Percentiles rank a stretch among this genome's conserved stretches.
These are phyloP conservation scores for Dasyurus viverrinus DNA, from an alignment of 2,113 vertebrate genomes.

Conservation along the genomic window DNA sequence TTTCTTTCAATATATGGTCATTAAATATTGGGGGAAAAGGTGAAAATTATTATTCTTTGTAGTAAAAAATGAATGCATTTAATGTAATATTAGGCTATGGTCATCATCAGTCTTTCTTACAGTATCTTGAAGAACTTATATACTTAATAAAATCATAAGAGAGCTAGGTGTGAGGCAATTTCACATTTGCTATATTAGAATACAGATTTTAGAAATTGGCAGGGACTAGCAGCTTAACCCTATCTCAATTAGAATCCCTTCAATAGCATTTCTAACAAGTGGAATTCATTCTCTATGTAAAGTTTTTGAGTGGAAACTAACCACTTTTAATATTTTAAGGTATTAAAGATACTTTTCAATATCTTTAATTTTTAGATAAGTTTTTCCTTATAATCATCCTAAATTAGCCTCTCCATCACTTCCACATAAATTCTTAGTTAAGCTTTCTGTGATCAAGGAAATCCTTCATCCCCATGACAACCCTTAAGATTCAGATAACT, in stretches of 20 bases:
- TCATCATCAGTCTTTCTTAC: not conserved
- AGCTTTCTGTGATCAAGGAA: not conserved
- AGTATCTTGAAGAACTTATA: not conserved
- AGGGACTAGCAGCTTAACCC: not conserved
- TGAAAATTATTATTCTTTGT: not conserved
- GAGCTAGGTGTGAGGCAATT: not conserved
- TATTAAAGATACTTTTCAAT: not conserved
- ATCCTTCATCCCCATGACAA: not conserved
- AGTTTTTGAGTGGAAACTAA: not conserved
- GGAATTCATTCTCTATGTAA: not conserved
- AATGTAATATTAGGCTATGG: accelerated
- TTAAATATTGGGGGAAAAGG: not conserved
- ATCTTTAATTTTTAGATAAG: not conserved
- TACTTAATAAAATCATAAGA: not conserved
- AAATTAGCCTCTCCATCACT: not conserved
- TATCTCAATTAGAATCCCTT: not conserved
- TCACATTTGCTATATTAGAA: not conserved
- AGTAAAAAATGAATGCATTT: not conserved
- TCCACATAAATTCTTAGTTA: not conserved
- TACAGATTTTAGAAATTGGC: not conserved
- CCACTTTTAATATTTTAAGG: not conserved
- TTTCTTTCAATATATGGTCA: not conserved
- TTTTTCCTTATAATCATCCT: not conserved
- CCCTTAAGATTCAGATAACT: not conserved
- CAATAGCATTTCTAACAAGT: not conserved